These are phyloP conservation scores for Chrysodeixis includens DNA, from an alignment of 2,888 invertebrate genomes.

Conservation along the genomic window DNA sequence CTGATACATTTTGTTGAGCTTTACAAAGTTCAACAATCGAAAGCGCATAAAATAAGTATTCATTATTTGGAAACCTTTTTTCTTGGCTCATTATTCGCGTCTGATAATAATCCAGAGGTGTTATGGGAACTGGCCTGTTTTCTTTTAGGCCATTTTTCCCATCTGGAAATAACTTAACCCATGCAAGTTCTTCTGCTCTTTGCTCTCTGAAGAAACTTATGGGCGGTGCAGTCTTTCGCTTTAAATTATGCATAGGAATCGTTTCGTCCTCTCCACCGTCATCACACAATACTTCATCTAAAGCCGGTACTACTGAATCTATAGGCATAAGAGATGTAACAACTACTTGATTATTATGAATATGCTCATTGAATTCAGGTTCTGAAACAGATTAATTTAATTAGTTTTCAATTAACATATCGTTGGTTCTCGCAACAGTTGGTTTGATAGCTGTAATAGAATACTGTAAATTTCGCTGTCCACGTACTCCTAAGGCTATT, in stretches of 20 bases:
- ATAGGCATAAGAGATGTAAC: no score
- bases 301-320: not conserved
- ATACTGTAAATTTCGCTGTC: not conserved
- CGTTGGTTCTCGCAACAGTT: no score
- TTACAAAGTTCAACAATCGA: not conserved
- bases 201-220: not conserved
- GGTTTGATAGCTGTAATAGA: not conserved
- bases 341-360: no score
- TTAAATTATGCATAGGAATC: not conserved
- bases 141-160: not conserved
- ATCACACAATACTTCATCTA: not conserved
- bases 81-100: not conserved
- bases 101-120: conserved; percentile 8
- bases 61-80: not conserved
- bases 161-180: not conserved
- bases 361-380: no score
- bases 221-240: not conserved
- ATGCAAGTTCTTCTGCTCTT: conserved; percentile 6
- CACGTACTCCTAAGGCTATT: not conserved
- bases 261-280: not conserved
- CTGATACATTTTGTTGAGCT: conserved; percentile 1
- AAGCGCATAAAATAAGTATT: conserved; percentile 9
- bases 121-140: not conserved
- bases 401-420: no score
- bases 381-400: no score